A percentile compares a stretch with the other conserved stretches of the same genome.
phyloP scores from a whole-genome alignment of 2,888 invertebrate species.

The Noctua pronuba region DNA sequence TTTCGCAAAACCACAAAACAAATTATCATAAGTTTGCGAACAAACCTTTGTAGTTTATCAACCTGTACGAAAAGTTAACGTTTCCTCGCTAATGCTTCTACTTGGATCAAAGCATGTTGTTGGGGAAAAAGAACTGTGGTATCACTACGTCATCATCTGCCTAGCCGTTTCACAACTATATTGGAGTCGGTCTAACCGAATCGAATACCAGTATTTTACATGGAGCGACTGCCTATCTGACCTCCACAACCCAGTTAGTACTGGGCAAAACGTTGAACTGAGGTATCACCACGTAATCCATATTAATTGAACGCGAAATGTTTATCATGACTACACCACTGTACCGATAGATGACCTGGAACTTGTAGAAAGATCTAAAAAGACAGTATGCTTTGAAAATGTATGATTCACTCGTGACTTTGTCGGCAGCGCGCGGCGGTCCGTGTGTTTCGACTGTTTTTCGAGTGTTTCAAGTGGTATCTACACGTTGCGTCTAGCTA shows the following conservation, averaged over 20 bases:
- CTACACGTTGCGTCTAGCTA: no score
- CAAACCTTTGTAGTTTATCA: constrained; percentile 30
- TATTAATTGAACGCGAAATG: neutral
- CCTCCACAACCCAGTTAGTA: no score
- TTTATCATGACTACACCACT: neutral
- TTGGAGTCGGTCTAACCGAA: no score
- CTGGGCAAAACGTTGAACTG: no score
- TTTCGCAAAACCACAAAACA: constrained; percentile 8
- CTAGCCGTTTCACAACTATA: no score
- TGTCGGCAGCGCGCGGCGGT: no score
- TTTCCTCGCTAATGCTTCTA: constrained; percentile 38
- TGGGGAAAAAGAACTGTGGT: neutral
- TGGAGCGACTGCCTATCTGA: no score
- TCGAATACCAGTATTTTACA: no score
- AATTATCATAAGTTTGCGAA: constrained; percentile 24
- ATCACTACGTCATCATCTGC: neutral
- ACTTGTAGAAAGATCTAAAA: neutral
- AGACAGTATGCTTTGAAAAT: neutral
- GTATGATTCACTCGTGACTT: no score
- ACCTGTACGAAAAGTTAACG: constrained; percentile 37
- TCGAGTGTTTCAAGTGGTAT: no score
- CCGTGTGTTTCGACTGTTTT: no score
- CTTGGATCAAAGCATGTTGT: constrained; percentile 12
- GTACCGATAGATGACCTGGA: neutral
- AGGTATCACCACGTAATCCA: neutral